Conservation (phyloP, 1,140 invertebrate genomes). For the Trichogramma pretiosum region DNA sequence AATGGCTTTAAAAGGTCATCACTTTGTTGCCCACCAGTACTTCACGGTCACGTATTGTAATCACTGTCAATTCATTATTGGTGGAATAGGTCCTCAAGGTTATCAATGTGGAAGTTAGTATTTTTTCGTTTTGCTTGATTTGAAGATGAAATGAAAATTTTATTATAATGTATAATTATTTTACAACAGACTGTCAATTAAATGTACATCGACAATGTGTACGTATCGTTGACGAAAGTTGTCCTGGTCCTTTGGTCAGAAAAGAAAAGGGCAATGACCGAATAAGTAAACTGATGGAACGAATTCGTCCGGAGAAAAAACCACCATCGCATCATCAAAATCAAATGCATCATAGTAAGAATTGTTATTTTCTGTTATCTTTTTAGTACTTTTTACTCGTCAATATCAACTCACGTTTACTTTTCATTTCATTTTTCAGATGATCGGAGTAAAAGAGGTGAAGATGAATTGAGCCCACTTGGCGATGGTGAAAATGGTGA, state of each 20-base stretch:
- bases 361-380: too few species aligned
- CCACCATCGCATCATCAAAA: constrained; percentile 35
- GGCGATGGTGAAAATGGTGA: constrained; percentile 44
- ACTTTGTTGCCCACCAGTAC: constrained; percentile 81
- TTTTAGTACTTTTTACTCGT: neutral
- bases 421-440: constrained; percentile 27
- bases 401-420: constrained; percentile 5
- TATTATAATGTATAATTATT: too few species aligned
- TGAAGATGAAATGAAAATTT: neutral
- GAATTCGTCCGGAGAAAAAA: constrained; percentile 57
- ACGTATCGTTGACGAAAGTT: constrained; percentile 72
- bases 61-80: constrained; percentile 85
- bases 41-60: constrained; percentile 84
- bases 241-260: constrained; percentile 65
- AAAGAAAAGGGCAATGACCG: constrained; percentile 58
- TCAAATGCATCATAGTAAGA: constrained; percentile 37
- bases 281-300: constrained; percentile 68
- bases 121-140: neutral
- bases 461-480: constrained; percentile 35
- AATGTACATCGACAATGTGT: constrained; percentile 82
- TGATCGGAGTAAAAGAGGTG: constrained; percentile 38
- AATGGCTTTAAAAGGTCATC: constrained; percentile 77
- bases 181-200: constrained; percentile 79
- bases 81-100: constrained; percentile 89
- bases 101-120: constrained; percentile 77